Evolutionary conservation across 2,113 vertebrate species (phyloP), one percentile per base, ranked within the genome.

Genomic region (Vimba vimba): DNA sequence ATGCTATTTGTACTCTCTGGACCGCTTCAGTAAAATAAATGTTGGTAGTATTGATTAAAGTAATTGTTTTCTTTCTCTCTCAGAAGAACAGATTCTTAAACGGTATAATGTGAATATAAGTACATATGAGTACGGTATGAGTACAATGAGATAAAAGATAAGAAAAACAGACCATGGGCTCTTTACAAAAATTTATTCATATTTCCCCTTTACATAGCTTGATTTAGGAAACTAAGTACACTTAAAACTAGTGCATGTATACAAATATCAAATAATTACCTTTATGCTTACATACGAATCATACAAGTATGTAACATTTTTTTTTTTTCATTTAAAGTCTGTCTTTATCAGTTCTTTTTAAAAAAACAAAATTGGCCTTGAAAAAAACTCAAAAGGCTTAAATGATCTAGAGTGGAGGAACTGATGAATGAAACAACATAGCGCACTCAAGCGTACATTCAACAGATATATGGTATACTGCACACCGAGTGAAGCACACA

Each of bases 211-310:
- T 85, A 75, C 59, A 81, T 47, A 13, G 57, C 57, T 80, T 62
- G n/a, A 47, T 87, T 79, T 55, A 71, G 77, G 68, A 87, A 86
- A 86, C 75, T 55, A 87, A 87, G 55, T 69, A 88, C 86, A 86
- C 87, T 78, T 85, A 74, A 89, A 90, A 88, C 84, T 83, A 85
- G 85, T 88, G 82, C 79, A 84, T 78, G 80, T 86, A 66, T 60
- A 83, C 88, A 78, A 88, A 88, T 69, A 89, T 57, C 39, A 81
- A 89, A 86, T 82, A 82, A 89, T 47, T 36, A 66, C 50, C 55
- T 76, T 68, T 39, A 71, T 59, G 69, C 68, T 74, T 76, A 85
- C 55, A 47, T 86, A 89, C 68, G 88, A 86, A 83, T 50, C 5
- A 79, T 85, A 89, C 81, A 88, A 87, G 85, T 83, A 85, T 71